Evolutionary conservation across 2,797 vertebrate species (phyloP).

Genomic region (Darevskia mixta): DNA sequence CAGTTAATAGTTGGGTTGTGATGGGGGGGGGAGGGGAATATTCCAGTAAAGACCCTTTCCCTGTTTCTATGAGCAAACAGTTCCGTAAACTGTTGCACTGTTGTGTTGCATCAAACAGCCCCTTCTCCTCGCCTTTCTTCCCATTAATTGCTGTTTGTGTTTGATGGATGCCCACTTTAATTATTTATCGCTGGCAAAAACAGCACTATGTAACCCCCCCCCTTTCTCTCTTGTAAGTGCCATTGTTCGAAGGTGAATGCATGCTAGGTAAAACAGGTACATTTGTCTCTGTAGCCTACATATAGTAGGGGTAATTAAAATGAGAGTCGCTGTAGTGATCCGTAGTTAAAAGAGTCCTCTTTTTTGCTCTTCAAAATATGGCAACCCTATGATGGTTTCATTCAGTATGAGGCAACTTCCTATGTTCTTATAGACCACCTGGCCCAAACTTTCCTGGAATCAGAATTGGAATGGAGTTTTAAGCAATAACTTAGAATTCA

Average conservation of each 20-base stretch:
- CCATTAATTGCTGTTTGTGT: conserved; percentile 30
- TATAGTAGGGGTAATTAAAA: no score
- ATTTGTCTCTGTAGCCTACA: no score
- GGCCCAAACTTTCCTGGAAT: no score
- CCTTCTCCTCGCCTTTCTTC: conserved; percentile 15
- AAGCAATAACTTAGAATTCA: no score
- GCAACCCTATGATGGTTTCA: no score
- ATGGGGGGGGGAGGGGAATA: conserved; percentile 8
- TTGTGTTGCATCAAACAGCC: conserved; percentile 40
- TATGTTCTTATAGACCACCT: no score
- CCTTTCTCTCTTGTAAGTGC: neutral
- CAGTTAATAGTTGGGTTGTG: conserved; percentile 49
- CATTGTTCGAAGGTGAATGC: neutral
- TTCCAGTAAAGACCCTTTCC: neutral
- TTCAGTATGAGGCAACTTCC: no score
- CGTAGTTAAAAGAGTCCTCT: no score
- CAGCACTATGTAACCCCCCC: neutral
- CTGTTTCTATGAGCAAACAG: conserved; percentile 22
- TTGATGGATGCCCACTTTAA: conserved; percentile 27
- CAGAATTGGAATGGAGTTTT: no score
- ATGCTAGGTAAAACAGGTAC: no score
- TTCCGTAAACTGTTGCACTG: conserved; percentile 50
- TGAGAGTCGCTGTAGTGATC: no score
- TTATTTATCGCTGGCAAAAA: conserved; percentile 49
- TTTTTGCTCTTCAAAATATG: no score